These are phyloP conservation scores for Anoncus sp. DNA, from an alignment of 2,888 invertebrate species.

Conservation along the genomic window DNA sequence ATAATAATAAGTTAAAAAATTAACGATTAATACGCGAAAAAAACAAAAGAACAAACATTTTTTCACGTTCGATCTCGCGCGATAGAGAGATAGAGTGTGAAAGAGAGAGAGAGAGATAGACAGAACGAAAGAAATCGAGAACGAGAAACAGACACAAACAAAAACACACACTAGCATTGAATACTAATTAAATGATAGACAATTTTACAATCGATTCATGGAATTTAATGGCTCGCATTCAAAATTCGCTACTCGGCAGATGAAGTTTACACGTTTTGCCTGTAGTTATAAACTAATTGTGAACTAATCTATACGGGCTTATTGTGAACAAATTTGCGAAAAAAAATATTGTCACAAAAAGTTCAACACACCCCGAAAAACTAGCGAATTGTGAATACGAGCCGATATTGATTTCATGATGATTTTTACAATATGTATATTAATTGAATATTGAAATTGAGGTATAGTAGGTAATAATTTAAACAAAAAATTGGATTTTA, in stretches of 20 bases:
- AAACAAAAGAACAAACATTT: conserved; percentile 31
- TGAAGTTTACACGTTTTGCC: not conserved
- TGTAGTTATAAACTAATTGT: not conserved
- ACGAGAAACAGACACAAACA: conserved; percentile 30
- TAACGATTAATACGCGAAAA: conserved; percentile 32
- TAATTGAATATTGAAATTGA: conserved; percentile 52
- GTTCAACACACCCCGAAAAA: not conserved
- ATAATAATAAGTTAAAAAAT: conserved; percentile 49
- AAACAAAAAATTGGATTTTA: too few relatives aligned
- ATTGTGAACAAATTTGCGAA: not conserved
- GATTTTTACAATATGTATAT: conserved; percentile 54
- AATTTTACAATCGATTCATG: conserved; percentile 56
- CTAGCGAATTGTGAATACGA: conserved; percentile 41
- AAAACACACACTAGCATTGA: conserved; percentile 50
- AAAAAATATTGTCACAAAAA: not conserved
- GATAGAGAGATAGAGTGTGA: conserved; percentile 27
- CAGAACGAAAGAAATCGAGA: conserved; percentile 19
- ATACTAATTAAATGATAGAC: conserved; percentile 53
- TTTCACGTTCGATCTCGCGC: conserved; percentile 55
- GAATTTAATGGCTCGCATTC: conserved; percentile 56
- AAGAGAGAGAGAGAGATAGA: conserved; percentile 18
- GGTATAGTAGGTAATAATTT: conserved; percentile 42
- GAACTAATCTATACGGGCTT: not conserved
- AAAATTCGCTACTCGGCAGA: conserved; percentile 8
- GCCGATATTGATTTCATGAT: conserved; percentile 54